phyloP scores from a whole-genome alignment of 1,140 invertebrate species.

The Megalopta genalis region DNA sequence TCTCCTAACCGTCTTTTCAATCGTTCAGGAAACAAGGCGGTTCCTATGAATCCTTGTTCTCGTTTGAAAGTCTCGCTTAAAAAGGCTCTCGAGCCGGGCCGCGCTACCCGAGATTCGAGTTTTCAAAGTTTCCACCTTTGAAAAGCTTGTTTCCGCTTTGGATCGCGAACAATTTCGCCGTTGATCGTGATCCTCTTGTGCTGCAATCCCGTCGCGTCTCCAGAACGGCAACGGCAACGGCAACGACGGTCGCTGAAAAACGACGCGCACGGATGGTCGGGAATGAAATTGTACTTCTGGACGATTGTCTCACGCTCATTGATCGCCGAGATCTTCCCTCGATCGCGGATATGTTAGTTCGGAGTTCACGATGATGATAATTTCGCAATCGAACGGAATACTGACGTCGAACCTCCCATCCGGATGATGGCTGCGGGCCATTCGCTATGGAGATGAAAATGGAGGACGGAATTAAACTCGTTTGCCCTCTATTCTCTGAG shows the following conservation, averaged over 20 bases:
- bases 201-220: neutral
- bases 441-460: neutral
- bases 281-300: too few relatives aligned
- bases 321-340: neutral
- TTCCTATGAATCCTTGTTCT: neutral
- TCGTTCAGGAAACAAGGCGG: neutral
- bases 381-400: neutral
- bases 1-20: neutral
- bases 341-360: too few relatives aligned
- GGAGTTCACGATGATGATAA: neutral
- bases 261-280: neutral
- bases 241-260: neutral
- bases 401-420: neutral
- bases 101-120: neutral
- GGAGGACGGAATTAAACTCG: neutral
- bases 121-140: neutral
- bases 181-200: neutral
- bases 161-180: neutral
- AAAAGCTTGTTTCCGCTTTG: neutral
- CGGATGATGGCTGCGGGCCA: neutral
- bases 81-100: neutral
- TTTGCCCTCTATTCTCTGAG: neutral
- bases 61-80: neutral
- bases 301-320: neutral
- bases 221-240: neutral